These are phyloP conservation scores for Tursiops truncatus DNA, from an alignment of 2,113 vertebrate species.

Conservation along the genomic window DNA sequence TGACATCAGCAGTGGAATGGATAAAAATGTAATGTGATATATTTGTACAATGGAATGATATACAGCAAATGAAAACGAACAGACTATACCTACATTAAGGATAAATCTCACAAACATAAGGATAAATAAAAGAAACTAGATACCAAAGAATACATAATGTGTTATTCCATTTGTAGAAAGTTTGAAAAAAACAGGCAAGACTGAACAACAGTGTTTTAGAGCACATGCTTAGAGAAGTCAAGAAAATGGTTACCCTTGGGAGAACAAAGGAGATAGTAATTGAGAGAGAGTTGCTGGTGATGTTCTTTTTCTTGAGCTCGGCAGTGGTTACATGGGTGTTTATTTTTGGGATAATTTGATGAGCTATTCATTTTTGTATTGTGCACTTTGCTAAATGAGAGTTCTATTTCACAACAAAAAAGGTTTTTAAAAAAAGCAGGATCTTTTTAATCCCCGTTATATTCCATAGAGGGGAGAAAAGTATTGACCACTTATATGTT, in stretches of 20 bases:
- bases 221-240: constrained; percentile 5
- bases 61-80: constrained; percentile 1
- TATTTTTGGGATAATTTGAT: background rate
- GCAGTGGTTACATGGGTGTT: background rate
- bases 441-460: background rate
- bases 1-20: background rate
- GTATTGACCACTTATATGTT: background rate
- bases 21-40: background rate
- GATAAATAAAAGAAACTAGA: background rate
- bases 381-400: background rate
- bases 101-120: constrained; percentile 1
- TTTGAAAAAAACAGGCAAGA: background rate
- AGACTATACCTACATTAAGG: background rate
- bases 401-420: constrained; percentile 11
- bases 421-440: background rate
- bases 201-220: background rate
- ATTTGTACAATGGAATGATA: background rate
- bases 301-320: background rate
- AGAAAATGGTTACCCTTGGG: background rate
- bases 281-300: background rate
- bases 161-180: background rate
- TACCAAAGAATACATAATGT: background rate
- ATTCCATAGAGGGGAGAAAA: background rate
- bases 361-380: background rate
- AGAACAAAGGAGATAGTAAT: background rate